A percentile compares a stretch with the other conserved stretches of the same genome.
These are phyloP conservation scores for Lordiphosa andalusiaca DNA, from an alignment of 2,888 invertebrate genomes.

Conservation along the genomic window DNA sequence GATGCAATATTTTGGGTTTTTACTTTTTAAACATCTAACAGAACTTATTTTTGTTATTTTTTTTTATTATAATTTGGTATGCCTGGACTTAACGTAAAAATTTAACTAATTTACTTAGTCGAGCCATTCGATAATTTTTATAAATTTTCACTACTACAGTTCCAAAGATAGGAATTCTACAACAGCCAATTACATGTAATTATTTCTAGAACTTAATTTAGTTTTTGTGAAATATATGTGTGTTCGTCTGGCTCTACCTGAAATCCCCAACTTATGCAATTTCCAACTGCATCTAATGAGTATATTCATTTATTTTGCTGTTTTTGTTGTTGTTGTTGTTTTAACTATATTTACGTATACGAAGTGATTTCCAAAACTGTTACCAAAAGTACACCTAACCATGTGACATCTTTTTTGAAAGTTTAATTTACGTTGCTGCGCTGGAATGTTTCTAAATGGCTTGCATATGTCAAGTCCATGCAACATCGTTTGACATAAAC, in stretches of 20 bases:
- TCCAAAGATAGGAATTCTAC: no score
- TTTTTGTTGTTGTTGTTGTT: no score
- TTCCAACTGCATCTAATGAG: slow-evolving; percentile 9
- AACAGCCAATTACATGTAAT: no score
- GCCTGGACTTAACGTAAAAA: neutral
- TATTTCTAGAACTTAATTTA: neutral
- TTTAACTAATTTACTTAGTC: slow-evolving; percentile 13
- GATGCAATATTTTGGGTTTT: neutral
- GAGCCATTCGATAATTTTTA: slow-evolving; percentile 4
- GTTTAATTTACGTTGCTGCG: slow-evolving; percentile 48
- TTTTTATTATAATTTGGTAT: slow-evolving; percentile 9
- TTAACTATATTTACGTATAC: slow-evolving; percentile 56
- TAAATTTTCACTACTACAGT: no score
- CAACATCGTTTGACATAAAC: slow-evolving; percentile 51
- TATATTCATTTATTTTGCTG: neutral
- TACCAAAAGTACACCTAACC: slow-evolving; percentile 66
- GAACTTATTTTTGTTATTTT: slow-evolving; percentile 7
- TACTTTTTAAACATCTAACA: neutral
- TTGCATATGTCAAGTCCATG: neutral
- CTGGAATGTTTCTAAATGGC: slow-evolving; percentile 16
- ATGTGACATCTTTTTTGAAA: slow-evolving; percentile 64
- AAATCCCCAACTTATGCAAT: no score
- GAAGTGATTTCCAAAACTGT: slow-evolving; percentile 33
- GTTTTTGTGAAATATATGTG: neutral
- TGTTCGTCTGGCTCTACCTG: slow-evolving; percentile 1